These are phyloP conservation scores for Lepidonotus clava DNA, from an alignment of 2,888 invertebrate genomes.

Conservation along the genomic window DNA sequence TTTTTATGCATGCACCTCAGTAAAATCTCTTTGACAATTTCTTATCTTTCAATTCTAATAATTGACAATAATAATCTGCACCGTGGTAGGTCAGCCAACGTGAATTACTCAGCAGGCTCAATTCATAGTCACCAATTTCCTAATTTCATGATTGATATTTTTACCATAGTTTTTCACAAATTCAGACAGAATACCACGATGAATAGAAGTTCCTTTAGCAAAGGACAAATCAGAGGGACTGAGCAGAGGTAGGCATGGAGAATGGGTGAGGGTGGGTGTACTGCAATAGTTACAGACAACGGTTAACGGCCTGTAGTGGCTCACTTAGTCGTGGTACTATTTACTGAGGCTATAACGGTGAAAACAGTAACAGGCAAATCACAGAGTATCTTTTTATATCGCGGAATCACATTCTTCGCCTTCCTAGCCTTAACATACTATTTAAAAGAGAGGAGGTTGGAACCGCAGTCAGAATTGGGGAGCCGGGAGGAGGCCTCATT, in stretches of 20 bases:
- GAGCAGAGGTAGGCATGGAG: neutral
- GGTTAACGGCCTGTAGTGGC: too few species aligned
- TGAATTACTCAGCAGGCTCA: too few species aligned
- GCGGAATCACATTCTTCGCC: neutral
- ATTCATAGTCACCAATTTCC: too few species aligned
- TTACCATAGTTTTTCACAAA: too few species aligned
- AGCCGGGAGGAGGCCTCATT: neutral
- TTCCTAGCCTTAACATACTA: neutral
- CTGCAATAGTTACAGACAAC: neutral
- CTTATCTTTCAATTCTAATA: too few species aligned
- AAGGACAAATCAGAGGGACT: neutral
- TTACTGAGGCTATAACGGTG: slow-evolving; percentile 1
- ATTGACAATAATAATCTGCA: too few species aligned
- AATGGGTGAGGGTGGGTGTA: neutral
- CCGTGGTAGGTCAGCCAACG: too few species aligned
- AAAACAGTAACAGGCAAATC: slow-evolving; percentile 44
- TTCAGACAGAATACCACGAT: neutral
- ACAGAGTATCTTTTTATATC: slow-evolving; percentile 6
- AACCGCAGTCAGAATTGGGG: neutral
- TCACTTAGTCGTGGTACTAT: too few species aligned
- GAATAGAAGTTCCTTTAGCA: neutral
- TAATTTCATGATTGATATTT: neutral
- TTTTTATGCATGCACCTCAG: neutral
- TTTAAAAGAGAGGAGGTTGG: neutral
- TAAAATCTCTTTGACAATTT: neutral